Evolutionary conservation across 1,140 invertebrate species (phyloP).

Genomic region (Nasonia giraulti): DNA sequence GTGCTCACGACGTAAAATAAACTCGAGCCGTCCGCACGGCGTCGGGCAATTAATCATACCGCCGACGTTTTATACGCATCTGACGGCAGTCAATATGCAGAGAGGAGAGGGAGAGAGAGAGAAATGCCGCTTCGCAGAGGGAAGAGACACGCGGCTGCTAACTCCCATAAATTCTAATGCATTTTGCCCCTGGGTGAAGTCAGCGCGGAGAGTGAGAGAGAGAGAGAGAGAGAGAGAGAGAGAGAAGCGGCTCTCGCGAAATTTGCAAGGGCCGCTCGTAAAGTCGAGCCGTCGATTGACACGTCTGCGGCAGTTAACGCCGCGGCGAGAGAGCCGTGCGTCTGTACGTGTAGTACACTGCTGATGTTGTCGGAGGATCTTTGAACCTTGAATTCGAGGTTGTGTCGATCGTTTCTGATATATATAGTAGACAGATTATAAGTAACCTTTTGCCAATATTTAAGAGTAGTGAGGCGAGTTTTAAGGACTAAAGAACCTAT

Average conservation of each 20-base stretch:
- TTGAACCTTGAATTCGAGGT: background rate
- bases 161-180: slow-evolving; percentile 31
- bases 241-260: background rate
- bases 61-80: background rate
- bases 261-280: slow-evolving; percentile 33
- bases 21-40: background rate
- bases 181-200: background rate
- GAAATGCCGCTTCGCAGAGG: background rate
- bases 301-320: slow-evolving; percentile 18
- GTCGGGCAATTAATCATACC: slow-evolving; percentile 31
- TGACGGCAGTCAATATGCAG: slow-evolving; percentile 9
- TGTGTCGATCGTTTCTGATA: no score
- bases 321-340: background rate
- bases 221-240: background rate
- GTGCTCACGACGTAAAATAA: slow-evolving; percentile 5
- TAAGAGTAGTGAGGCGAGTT: no score
- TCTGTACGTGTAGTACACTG: no score
- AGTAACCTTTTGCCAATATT: no score
- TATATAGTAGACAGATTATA: no score
- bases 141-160: background rate
- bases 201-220: background rate
- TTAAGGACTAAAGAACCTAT: no score
- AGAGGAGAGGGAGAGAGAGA: background rate
- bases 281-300: slow-evolving; percentile 21
- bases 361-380: background rate